Evolutionary conservation across 2,113 vertebrate genomes (phyloP).

Genomic region (Pseudonaja textilis): DNA sequence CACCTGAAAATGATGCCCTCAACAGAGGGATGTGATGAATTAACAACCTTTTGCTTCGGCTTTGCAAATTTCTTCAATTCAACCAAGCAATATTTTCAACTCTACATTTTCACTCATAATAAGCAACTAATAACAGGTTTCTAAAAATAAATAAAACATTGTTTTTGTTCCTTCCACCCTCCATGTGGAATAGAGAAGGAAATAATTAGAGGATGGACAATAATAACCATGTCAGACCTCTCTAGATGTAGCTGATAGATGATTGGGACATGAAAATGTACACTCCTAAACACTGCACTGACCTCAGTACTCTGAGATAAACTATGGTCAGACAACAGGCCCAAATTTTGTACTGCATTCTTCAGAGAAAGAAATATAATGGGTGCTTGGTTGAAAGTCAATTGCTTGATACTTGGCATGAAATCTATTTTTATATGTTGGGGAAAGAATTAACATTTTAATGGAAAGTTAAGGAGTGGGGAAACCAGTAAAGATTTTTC

Average conservation of each 20-base stretch:
- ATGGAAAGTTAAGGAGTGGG: neutral
- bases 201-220: neutral
- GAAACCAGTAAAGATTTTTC: neutral
- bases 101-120: conserved; percentile 65
- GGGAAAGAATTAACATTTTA: neutral
- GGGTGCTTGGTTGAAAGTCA: neutral
- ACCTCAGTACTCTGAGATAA: neutral
- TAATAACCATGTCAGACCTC: neutral
- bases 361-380: neutral
- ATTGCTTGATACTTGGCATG: neutral
- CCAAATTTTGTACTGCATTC: neutral
- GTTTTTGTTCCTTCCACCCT: neutral
- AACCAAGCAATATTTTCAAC: conserved; percentile 37
- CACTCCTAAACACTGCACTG: neutral
- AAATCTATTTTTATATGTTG: neutral
- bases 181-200: neutral
- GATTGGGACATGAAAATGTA: neutral
- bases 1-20: conserved; percentile 54
- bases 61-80: conserved; percentile 41
- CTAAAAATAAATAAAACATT: conserved; percentile 51
- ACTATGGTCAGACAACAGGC: neutral
- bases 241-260: neutral
- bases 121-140: conserved; percentile 63
- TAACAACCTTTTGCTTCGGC: conserved; percentile 33
- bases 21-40: conserved; percentile 66